A percentile compares a stretch with the other conserved stretches of the same genome.
phyloP scores from a whole-genome alignment of 2,888 invertebrate genomes.

The Orthosia cruda region DNA sequence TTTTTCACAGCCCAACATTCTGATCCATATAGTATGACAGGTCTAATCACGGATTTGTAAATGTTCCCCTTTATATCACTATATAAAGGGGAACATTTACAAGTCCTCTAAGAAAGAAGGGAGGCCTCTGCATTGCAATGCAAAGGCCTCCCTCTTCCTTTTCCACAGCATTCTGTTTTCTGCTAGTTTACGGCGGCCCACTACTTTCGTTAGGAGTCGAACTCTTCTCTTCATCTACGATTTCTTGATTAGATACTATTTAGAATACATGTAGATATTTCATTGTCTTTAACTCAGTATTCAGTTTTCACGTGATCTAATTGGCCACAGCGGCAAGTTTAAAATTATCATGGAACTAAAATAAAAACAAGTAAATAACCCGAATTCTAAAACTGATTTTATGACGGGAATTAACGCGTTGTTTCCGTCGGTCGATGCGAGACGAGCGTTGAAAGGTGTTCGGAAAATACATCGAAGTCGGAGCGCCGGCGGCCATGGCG shows the following conservation, averaged over 20 bases:
- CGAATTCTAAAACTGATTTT: slow-evolving; percentile 92
- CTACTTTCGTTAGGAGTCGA: not conserved
- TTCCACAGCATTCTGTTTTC: not conserved
- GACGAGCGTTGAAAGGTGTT: slow-evolving; percentile 91
- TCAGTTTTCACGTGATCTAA: slow-evolving; percentile 88
- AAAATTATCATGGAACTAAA: slow-evolving; percentile 91
- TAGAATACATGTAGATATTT: not conserved
- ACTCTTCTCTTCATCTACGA: no score
- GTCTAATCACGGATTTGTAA: no score
- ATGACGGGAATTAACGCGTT: slow-evolving; percentile 92
- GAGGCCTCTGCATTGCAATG: no score
- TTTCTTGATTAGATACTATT: not conserved
- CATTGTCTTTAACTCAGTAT: slow-evolving; percentile 34
- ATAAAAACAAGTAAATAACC: slow-evolving; percentile 92
- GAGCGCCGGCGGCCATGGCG: slow-evolving; percentile 74
- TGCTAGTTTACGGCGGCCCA: not conserved
- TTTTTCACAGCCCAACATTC: no score
- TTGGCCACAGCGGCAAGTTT: slow-evolving; percentile 88
- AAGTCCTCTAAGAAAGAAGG: no score
- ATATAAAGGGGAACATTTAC: no score
- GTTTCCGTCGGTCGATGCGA: slow-evolving; percentile 91
- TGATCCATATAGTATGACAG: no score
- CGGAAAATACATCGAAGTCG: slow-evolving; percentile 88
- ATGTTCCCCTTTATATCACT: no score
- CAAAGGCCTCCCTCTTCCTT: not conserved